phyloP scores from a whole-genome alignment of 2,113 vertebrate species.

The Psophia crepitans region DNA sequence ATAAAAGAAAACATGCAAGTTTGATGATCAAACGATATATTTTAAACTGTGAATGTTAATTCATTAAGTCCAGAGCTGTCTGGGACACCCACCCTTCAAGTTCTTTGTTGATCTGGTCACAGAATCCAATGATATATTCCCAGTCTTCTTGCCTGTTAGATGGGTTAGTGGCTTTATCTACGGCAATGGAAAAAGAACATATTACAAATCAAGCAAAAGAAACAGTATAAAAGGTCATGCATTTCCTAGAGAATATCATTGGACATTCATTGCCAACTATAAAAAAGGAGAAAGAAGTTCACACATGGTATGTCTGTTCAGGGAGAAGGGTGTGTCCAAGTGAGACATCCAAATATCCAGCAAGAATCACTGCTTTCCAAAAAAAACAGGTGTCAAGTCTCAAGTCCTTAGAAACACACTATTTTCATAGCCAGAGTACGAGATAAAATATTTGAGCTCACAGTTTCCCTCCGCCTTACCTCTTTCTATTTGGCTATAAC shows the following conservation, averaged over 20 bases:
- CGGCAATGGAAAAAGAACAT: not conserved
- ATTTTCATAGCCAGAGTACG: not conserved
- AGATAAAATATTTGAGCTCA: not conserved
- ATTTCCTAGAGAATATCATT: not conserved
- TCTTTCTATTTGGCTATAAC: not conserved
- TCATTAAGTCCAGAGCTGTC: not conserved
- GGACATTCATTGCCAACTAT: not conserved
- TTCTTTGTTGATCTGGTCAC: conserved; percentile 96
- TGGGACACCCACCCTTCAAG: conserved; percentile 86
- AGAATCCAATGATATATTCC: conserved; percentile 95
- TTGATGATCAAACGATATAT: not conserved
- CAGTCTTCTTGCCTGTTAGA: conserved; percentile 94
- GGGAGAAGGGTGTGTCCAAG: not conserved
- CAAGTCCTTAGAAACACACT: not conserved
- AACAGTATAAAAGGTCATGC: not conserved
- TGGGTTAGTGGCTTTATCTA: conserved; percentile 95
- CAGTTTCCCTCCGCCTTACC: not conserved
- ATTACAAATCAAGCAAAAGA: not conserved
- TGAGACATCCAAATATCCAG: not conserved
- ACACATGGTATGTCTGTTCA: not conserved
- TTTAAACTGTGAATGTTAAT: not conserved
- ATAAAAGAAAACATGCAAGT: not conserved
- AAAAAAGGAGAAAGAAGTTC: not conserved
- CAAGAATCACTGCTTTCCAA: not conserved
- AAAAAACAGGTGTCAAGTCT: not conserved